Conservation (phyloP, 2,797 vertebrate genomes). For the Choloepus didactylus region DNA sequence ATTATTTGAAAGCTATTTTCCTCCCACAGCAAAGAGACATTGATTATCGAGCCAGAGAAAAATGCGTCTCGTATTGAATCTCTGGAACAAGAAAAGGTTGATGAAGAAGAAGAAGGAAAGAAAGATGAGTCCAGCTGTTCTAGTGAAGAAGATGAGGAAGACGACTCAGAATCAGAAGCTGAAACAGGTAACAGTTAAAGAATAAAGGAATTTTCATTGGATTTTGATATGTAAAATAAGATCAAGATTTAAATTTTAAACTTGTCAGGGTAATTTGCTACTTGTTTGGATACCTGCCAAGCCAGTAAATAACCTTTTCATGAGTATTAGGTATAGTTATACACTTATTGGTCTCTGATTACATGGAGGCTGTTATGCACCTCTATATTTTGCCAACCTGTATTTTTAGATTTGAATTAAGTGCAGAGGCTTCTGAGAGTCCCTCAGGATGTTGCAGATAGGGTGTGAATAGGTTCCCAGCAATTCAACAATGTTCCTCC, state of each 20-base stretch:
- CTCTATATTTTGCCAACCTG: background rate
- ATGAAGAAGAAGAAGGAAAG: conserved; percentile 97
- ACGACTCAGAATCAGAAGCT: conserved; percentile 98
- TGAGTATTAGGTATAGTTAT: background rate
- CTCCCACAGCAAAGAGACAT: conserved; percentile 93
- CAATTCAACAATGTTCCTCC: background rate
- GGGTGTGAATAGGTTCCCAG: background rate
- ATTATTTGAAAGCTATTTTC: conserved; percentile 64
- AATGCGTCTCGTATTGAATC: conserved; percentile 94
- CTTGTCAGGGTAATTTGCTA: background rate
- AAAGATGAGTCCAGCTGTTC: conserved; percentile 99
- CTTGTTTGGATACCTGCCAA: background rate
- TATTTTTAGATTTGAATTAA: conserved; percentile 51
- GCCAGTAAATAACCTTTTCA: conserved; percentile 33
- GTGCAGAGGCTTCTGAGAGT: background rate
- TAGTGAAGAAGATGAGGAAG: conserved; percentile 99
- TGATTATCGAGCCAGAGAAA: conserved; percentile 97
- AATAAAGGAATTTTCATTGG: background rate
- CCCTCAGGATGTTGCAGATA: background rate
- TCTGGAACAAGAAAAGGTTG: conserved; percentile 97
- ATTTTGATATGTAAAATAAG: background rate
- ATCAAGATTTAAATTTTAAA: conserved; percentile 24
- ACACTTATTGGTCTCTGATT: conserved; percentile 48
- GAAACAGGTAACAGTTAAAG: conserved; percentile 92
- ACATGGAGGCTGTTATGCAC: background rate